A percentile compares a stretch with the other conserved stretches of the same genome.
Evolutionary conservation across 2,888 invertebrate genomes (phyloP).

Genomic region (Drosophila colorata): DNA sequence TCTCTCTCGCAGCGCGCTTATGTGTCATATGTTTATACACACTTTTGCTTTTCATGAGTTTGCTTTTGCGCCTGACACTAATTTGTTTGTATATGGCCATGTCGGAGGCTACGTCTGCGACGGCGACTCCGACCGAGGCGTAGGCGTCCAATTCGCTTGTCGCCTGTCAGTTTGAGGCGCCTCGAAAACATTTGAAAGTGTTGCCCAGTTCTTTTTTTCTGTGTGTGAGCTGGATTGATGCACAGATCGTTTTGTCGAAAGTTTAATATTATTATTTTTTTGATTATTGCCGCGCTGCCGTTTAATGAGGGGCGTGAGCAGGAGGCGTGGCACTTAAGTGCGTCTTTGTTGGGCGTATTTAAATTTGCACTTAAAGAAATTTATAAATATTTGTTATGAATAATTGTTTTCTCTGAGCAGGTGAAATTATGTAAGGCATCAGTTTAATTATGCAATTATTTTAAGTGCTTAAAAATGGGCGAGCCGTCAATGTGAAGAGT

Average conservation of each 20-base stretch:
- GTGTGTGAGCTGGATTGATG: conserved; percentile 10
- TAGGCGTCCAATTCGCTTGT: conserved; percentile 52
- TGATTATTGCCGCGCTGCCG: conserved; percentile 22
- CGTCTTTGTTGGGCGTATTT: conserved; percentile 22
- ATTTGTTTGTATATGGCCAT: conserved; percentile 42
- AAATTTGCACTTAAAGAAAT: conserved; percentile 22
- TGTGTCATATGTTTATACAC: conserved; percentile 63
- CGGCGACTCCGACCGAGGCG: conserved; percentile 47
- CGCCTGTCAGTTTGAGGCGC: conserved; percentile 21
- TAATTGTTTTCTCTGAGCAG: conserved; percentile 21
- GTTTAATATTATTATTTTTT: conserved; percentile 20
- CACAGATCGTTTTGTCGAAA: conserved; percentile 44
- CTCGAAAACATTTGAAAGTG: conserved; percentile 60
- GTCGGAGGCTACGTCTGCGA: conserved; percentile 44
- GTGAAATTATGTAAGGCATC: conserved; percentile 31
- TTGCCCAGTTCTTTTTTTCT: conserved; percentile 28
- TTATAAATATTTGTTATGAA: conserved; percentile 13
- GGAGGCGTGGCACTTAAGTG: conserved; percentile 20
- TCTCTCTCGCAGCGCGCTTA: conserved; percentile 12
- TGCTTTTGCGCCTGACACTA: conserved; percentile 40
- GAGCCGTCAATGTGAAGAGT: not conserved
- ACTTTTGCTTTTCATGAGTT: conserved; percentile 70
- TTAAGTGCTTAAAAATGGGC: conserved; percentile 1
- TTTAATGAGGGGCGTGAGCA: not conserved
- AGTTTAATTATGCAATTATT: conserved; percentile 13